Evolutionary conservation across 2,888 invertebrate genomes (phyloP).

Genomic region (Chromoteleia sp.): DNA sequence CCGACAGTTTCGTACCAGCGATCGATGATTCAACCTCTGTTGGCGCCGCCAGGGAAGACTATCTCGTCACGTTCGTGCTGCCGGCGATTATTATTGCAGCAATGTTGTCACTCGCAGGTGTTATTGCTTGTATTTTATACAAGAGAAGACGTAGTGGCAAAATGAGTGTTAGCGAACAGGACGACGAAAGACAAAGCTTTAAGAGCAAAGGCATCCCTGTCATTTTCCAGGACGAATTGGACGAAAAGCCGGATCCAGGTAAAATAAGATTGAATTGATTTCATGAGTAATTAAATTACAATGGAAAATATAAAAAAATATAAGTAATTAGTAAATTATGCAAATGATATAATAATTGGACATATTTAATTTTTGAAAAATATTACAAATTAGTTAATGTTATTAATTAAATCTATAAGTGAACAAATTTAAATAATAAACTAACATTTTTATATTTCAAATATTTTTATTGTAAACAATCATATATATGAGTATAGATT

Average conservation of each 20-base stretch:
- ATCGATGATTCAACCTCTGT: slow-evolving; percentile 82
- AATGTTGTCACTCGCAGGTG: slow-evolving; percentile 94
- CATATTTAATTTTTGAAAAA: no score
- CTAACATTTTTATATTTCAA: no score
- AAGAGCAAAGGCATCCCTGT: slow-evolving; percentile 95
- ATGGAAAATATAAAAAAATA: no score
- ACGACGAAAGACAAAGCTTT: slow-evolving; percentile 93
- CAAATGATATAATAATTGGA: no score
- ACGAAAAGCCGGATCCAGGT: slow-evolving; percentile 94
- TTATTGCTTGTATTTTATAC: slow-evolving; percentile 95
- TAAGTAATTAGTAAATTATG: no score
- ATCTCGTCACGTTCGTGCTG: slow-evolving; percentile 93
- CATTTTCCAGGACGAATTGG: slow-evolving; percentile 98
- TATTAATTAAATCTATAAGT: no score
- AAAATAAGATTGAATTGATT: no score
- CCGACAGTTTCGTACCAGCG: slow-evolving; percentile 77
- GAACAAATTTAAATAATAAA: no score
- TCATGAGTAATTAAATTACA: no score
- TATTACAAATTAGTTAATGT: no score
- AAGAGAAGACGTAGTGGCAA: slow-evolving; percentile 93
- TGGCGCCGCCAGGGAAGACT: slow-evolving; percentile 87
- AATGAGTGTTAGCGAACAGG: slow-evolving; percentile 92
- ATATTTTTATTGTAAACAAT: no score
- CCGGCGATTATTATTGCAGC: slow-evolving; percentile 95
- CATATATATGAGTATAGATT: no score